These are phyloP conservation scores for Stichodactyla helianthus DNA, from an alignment of 64 coral and sea anemone genomes.

Conservation along the genomic window DNA sequence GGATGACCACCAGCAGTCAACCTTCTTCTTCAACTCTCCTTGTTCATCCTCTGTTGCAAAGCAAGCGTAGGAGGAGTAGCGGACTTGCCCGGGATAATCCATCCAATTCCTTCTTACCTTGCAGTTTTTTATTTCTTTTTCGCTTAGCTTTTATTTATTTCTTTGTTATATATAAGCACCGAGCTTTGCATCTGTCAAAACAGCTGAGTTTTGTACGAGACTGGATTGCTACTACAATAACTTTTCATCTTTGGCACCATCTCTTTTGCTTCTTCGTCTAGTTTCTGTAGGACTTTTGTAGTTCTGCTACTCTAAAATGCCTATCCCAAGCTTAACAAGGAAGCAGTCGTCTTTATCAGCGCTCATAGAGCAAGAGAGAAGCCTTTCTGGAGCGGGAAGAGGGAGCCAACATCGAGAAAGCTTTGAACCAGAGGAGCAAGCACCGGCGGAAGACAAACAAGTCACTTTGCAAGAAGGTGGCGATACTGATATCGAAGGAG, in stretches of 20 bases:
- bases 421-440: not conserved
- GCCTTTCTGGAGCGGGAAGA: slow-evolving; percentile 4
- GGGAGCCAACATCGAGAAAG: not conserved
- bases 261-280: not conserved
- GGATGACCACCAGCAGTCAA: not conserved
- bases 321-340: slow-evolving; percentile 32
- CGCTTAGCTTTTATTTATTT: slow-evolving; percentile 1
- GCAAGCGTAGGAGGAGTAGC: not conserved
- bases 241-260: not conserved
- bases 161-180: not conserved
- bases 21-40: too few relatives aligned
- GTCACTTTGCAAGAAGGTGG: not conserved
- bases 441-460: not conserved
- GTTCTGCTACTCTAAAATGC: slow-evolving; percentile 24
- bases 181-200: not conserved
- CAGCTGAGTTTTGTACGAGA: not conserved
- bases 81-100: slow-evolving; percentile 1
- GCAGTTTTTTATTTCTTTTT: slow-evolving; percentile 1
- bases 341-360: slow-evolving; percentile 76
- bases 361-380: slow-evolving; percentile 60
- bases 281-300: not conserved
- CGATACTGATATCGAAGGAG: slow-evolving; percentile 50
- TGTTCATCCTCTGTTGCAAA: not conserved
- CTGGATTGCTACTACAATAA: not conserved
- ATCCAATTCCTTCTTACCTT: not conserved